Evolutionary conservation across 2,888 invertebrate genomes (phyloP).

Genomic region (Ephialtes manifestator): DNA sequence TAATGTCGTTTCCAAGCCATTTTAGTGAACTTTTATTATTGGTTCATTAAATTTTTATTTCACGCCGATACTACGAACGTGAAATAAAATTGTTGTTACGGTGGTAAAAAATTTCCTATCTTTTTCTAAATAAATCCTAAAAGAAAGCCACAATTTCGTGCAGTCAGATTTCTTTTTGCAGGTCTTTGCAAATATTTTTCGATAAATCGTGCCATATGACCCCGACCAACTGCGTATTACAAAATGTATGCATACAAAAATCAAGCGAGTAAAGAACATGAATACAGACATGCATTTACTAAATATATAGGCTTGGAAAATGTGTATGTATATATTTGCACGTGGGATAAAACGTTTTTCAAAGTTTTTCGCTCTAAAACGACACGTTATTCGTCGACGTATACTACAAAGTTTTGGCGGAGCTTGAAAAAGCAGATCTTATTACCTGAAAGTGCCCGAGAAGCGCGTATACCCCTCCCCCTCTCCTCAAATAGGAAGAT

Average conservation of each 20-base stretch:
- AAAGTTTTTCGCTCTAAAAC: slow-evolving; percentile 21
- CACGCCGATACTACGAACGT: too few relatives aligned
- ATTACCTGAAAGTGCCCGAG: slow-evolving; percentile 64
- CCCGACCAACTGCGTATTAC: background rate
- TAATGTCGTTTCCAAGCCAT: too few relatives aligned
- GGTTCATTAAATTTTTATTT: too few relatives aligned
- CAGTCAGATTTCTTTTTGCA: too few relatives aligned
- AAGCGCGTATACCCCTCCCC: slow-evolving; percentile 17
- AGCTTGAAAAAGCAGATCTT: slow-evolving; percentile 58
- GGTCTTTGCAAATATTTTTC: background rate
- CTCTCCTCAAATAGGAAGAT: slow-evolving; percentile 21
- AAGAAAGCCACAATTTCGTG: too few relatives aligned
- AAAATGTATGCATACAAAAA: background rate
- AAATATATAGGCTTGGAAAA: background rate
- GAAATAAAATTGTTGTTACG: too few relatives aligned
- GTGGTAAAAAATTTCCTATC: too few relatives aligned
- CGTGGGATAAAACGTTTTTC: slow-evolving; percentile 34
- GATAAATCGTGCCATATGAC: background rate
- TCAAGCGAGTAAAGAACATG: background rate
- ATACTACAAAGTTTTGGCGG: slow-evolving; percentile 38
- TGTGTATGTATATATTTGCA: background rate
- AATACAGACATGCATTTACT: background rate
- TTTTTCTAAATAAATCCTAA: too few relatives aligned
- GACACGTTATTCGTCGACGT: slow-evolving; percentile 32
- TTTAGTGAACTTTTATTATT: too few relatives aligned